Conservation (phyloP, 2,113 vertebrate species). For the Lagopus muta region DNA sequence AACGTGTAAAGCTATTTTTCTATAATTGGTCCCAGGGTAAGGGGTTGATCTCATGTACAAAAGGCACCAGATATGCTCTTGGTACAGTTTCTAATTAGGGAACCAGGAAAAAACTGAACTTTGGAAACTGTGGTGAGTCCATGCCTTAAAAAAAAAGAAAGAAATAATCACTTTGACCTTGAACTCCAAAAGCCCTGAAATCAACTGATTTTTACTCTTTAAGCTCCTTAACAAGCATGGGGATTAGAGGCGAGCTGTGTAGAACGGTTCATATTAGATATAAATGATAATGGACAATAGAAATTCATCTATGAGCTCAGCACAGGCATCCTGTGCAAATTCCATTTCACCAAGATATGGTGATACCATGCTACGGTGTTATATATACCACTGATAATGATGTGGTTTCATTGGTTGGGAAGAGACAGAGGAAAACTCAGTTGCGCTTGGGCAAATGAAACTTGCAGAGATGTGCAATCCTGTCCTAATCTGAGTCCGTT, state of each 20-base stretch:
- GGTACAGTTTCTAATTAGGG: conserved; percentile 78
- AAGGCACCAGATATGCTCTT: conserved; percentile 72
- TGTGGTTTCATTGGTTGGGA: conserved; percentile 14
- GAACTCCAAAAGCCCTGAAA: conserved; percentile 82
- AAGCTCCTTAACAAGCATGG: conserved; percentile 80
- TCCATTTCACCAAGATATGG: conserved; percentile 62
- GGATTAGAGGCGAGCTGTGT: conserved; percentile 73
- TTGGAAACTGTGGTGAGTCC: conserved; percentile 76
- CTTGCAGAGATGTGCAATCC: background rate
- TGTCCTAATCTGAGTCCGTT: background rate
- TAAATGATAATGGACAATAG: conserved; percentile 77
- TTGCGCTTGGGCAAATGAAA: background rate
- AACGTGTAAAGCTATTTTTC: conserved; percentile 74
- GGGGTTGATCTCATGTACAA: conserved; percentile 73
- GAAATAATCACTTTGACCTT: conserved; percentile 85
- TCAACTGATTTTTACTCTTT: conserved; percentile 81
- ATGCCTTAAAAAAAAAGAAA: conserved; percentile 3
- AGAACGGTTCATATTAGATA: conserved; percentile 74
- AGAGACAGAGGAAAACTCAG: conserved; percentile 34
- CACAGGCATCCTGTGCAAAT: conserved; percentile 60
- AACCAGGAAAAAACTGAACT: conserved; percentile 76
- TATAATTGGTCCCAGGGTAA: conserved; percentile 82
- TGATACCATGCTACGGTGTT: conserved; percentile 46
- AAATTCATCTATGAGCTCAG: conserved; percentile 71
- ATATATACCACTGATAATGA: conserved; percentile 20